Base-by-base conservation (phyloP, 2,797 vertebrate genomes). In the Heliangelus exortis region DNA sequence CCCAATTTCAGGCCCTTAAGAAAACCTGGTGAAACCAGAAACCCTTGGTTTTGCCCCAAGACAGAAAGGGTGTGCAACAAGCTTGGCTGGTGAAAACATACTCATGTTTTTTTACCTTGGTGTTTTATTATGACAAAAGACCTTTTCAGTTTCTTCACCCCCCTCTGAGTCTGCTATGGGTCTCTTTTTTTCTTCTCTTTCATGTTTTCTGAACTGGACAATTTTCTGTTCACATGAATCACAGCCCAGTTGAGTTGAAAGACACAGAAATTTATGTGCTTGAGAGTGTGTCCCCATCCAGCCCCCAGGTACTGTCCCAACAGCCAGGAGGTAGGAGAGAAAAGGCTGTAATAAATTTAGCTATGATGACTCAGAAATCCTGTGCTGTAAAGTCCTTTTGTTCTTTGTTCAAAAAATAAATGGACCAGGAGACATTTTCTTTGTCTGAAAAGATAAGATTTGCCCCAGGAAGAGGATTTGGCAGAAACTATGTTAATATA, bases 191-290 rank as follows among this genome's bases (percentile, higher is more conserved):
- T 7, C 6, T 57, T n/a, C 53, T 28, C 6, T 45, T 33, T 31
- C 13, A 6, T 54, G 8, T 58, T 69, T 72, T 81, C 41, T 62
- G 15, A 87, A 39, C 50, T n/a, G 45, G 39, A 47, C 2, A 34
- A 50, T 68, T 85, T 95, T 82, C 43, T 77, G 28, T 73, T 87
- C 45, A 77, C 90, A 67, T 22, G 81, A 90, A 84, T 81, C 55
- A 89, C 50, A 86, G 62, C 9, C 2, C 22, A 61, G 58, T 9
- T 59, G 61, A 77, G 12, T 86, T 75, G 68, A 95, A 95, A 94
- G 55, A 54, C 92, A 93, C 84, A 84, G 18, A 36, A 84, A 72
- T 93, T 91, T 91, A 55, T 65, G 34, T 45, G 10, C n/a, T 80
- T 83, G 39, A 74, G 63, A 86, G 11, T 39, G 8, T 58, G 34